Base-by-base conservation (phyloP, 2,113 vertebrate genomes). In the Ailuropoda melanoleuca region DNA sequence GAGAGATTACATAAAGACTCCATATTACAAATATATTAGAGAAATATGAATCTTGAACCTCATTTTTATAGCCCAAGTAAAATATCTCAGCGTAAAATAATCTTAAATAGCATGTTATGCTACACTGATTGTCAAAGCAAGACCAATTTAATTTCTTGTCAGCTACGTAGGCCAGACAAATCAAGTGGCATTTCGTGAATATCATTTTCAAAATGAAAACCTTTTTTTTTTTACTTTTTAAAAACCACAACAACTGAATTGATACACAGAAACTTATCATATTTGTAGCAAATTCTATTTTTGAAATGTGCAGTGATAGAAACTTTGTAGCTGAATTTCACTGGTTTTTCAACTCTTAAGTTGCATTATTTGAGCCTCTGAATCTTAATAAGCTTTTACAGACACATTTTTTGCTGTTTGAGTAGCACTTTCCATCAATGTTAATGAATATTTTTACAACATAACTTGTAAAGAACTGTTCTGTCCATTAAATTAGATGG, bases 361-460 rank as follows among this genome's bases (percentile, higher is more conserved):
- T 55, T 75, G 4, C 19, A 53, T 91, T 81, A 68, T 68, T 93
- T 93, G 78, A 95, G 37, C 17, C 34, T 87, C 50, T 92, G 87
- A 96, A 96, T 90, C 43, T 97, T 84, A 60, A 64, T 50, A 68
- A 37, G 64, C 1, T 95, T 80, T 97, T 89, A 46, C 14, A 74
- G 68, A 95, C n/a, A 90, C 50, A 48, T 62, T 95, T 97, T 90
- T 97, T 77, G 62, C 85, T 80, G 29, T 95, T 92, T 97, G 93
- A 53, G 29, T 87, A 83, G 14, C 50, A 96, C 58, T 81, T 11
- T 95, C 66, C 46, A 88, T 60, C 56, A 97, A 95, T 66, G 55
- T 92, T 89, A 98, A 97, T 53, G 29, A 92, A 97, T 97, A 97
- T 97, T 97, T 97, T 98, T 98, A 98, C 64, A 98, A 95, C 26